Base-by-base conservation (phyloP, 2,888 invertebrate species). In the Watsonalla cultraria region DNA sequence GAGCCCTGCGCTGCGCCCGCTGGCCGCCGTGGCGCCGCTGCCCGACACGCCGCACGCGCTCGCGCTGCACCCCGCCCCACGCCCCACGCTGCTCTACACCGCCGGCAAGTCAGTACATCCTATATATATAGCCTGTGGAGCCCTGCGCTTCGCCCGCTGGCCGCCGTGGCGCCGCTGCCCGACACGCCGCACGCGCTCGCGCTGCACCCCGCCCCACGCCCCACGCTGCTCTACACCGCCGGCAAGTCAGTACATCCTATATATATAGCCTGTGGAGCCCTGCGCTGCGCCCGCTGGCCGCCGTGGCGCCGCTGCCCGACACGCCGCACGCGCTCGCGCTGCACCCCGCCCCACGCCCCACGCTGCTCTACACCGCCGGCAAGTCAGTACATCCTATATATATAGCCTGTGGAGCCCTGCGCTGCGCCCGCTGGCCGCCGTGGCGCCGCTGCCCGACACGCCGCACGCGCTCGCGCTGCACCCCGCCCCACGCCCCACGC, bases 321-420 rank as follows among this genome's bases (percentile, higher is more conserved):
- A 68, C 96, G 91, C 94, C 92, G 92, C 73, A 65, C 34, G 59
- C 55, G 52, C 34, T n/a, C n/a, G n/a, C n/a, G n/a, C n/a, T n/a
- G 35, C 35, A 35, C 35, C 35, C 35, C 35, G 35, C n/a, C n/a
- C n/a, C 52, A 6, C 6, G 93, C 58, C 69, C 50, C 0, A 13
- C 57, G 4, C 56, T 71, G 7, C 64, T 96, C 57, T 96, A 96
- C 83, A 96, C 96, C 37, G 96, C 96, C 42, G 95, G 96, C 79
- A 96, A 95, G 96, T 96, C 78, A 92, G 94, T 93, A 64, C 42
- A 33, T 7, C 6, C n/a, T 2, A 5, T 35, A 35, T 7, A 35
- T 35, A 35, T 7, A 35, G 6, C 35, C 35, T 7, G 35, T 35
- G 6, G 35, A 5, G 7, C 35, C 35, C 35, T 7, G 35, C 35